Evolutionary conservation across 2,888 invertebrate genomes (phyloP), one percentile per base, ranked within the genome.

Genomic region (Clistopyga incitator): DNA sequence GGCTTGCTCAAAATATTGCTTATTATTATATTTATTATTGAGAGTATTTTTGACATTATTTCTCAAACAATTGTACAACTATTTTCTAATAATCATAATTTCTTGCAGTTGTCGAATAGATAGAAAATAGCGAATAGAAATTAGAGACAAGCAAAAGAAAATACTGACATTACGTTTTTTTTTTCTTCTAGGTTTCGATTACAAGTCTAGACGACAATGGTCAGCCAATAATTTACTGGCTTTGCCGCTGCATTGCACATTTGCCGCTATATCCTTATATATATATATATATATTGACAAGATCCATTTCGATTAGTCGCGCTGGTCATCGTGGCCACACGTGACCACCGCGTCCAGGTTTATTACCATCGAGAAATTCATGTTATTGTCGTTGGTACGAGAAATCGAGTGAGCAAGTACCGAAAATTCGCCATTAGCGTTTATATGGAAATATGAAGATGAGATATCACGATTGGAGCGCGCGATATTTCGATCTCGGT

Each of bases 321-420:
- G 78, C 84, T 86, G 86, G 86, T 86, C 72, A 86, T 84, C 65
- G 77, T 85, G 68, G 81, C 67, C 79, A 76, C 86, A 84, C 85
- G 83, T 82, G 86, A 78, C 85, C 82, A 75, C 20, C 10, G 38
- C 25, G 18, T 61, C 23, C 72, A 61, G 20, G 81, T 81, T 81
- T 81, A 84, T 87, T 82, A 72, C 61, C 50, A 71, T 74, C 54
- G 50, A 71, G 42, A 68, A 68, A 68, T 34, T 72, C 15, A n/a
- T 29, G 47, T 54, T 42, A 64, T 18, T 29, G 25, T 23, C 47
- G 34, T 20, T 42, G 71, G 6, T 34, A 64, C 18, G 34, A 8
- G 20, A 10, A 47, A 77, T 47, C 20, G 56, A 20, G 6, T n/a
- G 18, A 45, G 38, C 25, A 61, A 75, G 52, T 80, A 79, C 34